Conservation (phyloP, 2,888 invertebrate species). For the Ceraclea dissimilis region DNA sequence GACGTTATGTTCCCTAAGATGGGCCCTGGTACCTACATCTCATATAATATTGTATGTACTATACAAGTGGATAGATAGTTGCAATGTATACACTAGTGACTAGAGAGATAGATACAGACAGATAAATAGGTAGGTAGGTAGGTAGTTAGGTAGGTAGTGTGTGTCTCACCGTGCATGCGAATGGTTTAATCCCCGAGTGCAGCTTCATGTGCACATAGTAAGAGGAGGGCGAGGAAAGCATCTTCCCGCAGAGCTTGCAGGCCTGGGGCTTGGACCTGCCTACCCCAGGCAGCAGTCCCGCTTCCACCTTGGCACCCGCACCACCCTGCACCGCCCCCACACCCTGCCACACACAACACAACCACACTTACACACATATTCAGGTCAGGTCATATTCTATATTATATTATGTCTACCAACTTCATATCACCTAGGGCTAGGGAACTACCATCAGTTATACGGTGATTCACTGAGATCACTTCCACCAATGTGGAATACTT, state of each 20-base stretch:
- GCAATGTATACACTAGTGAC: no score
- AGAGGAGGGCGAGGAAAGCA: conserved; percentile 67
- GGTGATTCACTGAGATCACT: no score
- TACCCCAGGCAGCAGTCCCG: conserved; percentile 43
- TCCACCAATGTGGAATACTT: no score
- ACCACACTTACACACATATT: conserved; percentile 2
- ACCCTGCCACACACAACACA: conserved; percentile 16
- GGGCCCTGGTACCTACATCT: background rate
- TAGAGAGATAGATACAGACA: background rate
- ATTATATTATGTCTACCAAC: background rate
- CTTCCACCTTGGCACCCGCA: conserved; percentile 44
- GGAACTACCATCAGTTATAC: no score
- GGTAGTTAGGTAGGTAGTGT: conserved; percentile 5
- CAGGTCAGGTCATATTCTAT: background rate
- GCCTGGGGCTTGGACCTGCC: conserved; percentile 61
- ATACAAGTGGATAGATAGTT: background rate
- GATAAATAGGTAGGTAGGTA: background rate
- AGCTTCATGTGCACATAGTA: conserved; percentile 79
- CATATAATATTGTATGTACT: background rate
- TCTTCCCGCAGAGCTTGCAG: conserved; percentile 72
- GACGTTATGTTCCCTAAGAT: background rate
- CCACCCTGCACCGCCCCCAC: conserved; percentile 10
- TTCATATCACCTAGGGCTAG: no score
- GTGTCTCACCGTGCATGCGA: conserved; percentile 59
- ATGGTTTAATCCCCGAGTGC: conserved; percentile 74